These are phyloP conservation scores for Protodeltote pygarga DNA, from an alignment of 2,888 invertebrate species.

Conservation along the genomic window DNA sequence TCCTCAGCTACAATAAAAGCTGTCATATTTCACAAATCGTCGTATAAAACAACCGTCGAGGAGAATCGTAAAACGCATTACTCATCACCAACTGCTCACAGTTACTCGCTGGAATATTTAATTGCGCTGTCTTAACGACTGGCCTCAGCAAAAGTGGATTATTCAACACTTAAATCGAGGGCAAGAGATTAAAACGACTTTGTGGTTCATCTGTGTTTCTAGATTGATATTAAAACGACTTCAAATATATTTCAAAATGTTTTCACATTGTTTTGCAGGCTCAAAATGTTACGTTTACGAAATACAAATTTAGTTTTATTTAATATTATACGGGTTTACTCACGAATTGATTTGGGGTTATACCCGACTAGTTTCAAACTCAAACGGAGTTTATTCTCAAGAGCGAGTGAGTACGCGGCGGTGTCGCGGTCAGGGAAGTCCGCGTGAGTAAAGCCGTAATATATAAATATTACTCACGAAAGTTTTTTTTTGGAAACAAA, in stretches of 20 bases:
- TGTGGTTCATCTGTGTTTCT: slow-evolving; percentile 53
- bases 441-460: no score
- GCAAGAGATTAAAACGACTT: slow-evolving; percentile 59
- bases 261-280: no score
- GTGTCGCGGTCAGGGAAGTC: no score
- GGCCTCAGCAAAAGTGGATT: slow-evolving; percentile 55
- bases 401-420: no score
- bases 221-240: slow-evolving; percentile 46
- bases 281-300: no score
- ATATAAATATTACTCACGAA: no score
- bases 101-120: slow-evolving; percentile 62
- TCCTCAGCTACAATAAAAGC: slow-evolving; percentile 37
- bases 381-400: no score
- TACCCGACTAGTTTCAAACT: no score
- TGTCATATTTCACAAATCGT: slow-evolving; percentile 48
- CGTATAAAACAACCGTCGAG: slow-evolving; percentile 42
- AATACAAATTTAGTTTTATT: no score
- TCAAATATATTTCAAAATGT: slow-evolving; percentile 25
- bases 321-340: no score
- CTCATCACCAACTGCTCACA: slow-evolving; percentile 51
- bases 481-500: no score
- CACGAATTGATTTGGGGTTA: no score
- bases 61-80: slow-evolving; percentile 52
- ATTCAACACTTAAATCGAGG: slow-evolving; percentile 52
- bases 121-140: slow-evolving; percentile 62